phyloP scores from a whole-genome alignment of 2,113 vertebrate genomes.

The Brienomyrus longianalis region DNA sequence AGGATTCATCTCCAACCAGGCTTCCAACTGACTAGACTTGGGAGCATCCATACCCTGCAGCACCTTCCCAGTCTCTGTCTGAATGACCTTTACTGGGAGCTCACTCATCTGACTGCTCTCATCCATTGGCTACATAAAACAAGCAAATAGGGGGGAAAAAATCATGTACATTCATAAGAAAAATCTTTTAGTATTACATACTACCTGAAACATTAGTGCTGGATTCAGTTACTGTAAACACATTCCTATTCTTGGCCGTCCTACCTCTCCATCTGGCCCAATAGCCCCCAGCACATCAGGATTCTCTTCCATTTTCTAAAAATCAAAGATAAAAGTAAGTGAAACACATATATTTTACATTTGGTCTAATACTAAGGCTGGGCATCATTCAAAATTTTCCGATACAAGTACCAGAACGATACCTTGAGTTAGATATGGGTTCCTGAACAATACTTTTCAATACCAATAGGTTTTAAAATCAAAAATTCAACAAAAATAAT shows the following conservation, averaged over 20 bases:
- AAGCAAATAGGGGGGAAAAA: neutral
- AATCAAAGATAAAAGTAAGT: slow-evolving; percentile 31
- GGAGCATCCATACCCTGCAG: slow-evolving; percentile 91
- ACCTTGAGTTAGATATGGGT: too few relatives aligned
- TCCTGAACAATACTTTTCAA: too few relatives aligned
- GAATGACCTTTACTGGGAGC: slow-evolving; percentile 94
- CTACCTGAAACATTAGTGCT: neutral
- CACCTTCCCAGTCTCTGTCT: slow-evolving; percentile 92
- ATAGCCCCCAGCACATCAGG: slow-evolving; percentile 77
- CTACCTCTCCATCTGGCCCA: slow-evolving; percentile 94
- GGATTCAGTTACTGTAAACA: neutral
- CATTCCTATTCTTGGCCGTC: neutral
- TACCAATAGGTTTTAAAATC: too few relatives aligned
- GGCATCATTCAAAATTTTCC: too few relatives aligned
- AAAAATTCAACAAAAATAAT: too few relatives aligned
- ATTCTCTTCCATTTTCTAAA: slow-evolving; percentile 82
- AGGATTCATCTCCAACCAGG: slow-evolving; percentile 98
- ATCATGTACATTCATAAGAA: neutral
- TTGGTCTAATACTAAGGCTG: too few relatives aligned
- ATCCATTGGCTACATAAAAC: slow-evolving; percentile 75
- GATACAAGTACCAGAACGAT: too few relatives aligned
- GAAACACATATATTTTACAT: neutral
- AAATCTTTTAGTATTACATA: neutral
- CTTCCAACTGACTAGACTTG: slow-evolving; percentile 94
- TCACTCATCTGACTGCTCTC: slow-evolving; percentile 99